Base-by-base conservation (phyloP, 2,797 vertebrate genomes). In the Acipenser ruthenus region DNA sequence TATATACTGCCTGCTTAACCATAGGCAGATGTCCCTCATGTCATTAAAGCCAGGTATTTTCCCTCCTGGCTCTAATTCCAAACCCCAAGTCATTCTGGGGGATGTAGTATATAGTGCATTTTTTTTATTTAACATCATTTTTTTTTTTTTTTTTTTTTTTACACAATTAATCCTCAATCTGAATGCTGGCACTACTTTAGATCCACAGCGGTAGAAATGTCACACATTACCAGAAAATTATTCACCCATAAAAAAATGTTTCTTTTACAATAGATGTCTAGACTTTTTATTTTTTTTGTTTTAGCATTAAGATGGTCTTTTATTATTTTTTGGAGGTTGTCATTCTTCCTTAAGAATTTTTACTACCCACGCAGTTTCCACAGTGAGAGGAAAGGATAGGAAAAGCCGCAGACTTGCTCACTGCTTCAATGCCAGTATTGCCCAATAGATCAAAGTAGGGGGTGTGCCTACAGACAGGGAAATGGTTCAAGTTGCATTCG, bases 241-340 rank as follows among this genome's bases (percentile, higher is more conserved):
- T 70, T 13, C 72, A 73, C 78, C 77, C 74, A 67, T 84, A 85
- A 89, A 88, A 72, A 71, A 75, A 74, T 72, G 37, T 83, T 86
- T 79, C 81, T 77, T 83, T 82, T 82, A 81, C 79, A 78, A 78
- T 80, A 67, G 79, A 81, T 75, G 86, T 87, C 84, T 87, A 88
- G 86, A 87, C 86, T 77, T 76, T 80, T 85, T 80, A 83, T 86
- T 77, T 71, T 68, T 82, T 88, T 88, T 86, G 86, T 83, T 82
- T 84, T 71, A 76, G 83, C 77, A 80, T 77, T 67, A 80, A 78
- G 81, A 74, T 72, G 74, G 75, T 78, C 81, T 80, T 80, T 79
- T 79, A 50, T 7, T 84, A 83, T 80, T 86, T 86, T 85, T 82
- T 75, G 70, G 71, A 82, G 78, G 83, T 83, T 84, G 81, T 85